A percentile compares a stretch with the other conserved stretches of the same genome.
These are phyloP conservation scores for Euwallacea fornicatus DNA, from an alignment of 1,140 invertebrate species.

Conservation along the genomic window DNA sequence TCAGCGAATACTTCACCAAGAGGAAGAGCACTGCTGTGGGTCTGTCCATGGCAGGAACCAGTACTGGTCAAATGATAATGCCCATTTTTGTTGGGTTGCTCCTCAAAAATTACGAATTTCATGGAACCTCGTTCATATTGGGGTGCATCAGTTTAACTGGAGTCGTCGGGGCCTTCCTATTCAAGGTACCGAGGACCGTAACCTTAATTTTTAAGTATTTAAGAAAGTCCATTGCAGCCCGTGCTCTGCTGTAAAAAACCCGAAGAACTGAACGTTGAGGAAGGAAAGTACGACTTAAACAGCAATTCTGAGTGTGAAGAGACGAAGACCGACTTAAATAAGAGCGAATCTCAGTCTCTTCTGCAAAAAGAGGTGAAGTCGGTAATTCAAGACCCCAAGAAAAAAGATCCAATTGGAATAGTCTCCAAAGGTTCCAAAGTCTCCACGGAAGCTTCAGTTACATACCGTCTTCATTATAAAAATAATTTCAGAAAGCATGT, in stretches of 20 bases:
- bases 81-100: slow-evolving; percentile 67
- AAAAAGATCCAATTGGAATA: slow-evolving; percentile 18
- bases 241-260: slow-evolving; percentile 41
- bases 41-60: slow-evolving; percentile 69
- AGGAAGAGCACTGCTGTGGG: slow-evolving; percentile 70
- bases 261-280: slow-evolving; percentile 6
- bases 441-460: not conserved
- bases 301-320: slow-evolving; percentile 20
- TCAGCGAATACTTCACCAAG: slow-evolving; percentile 71
- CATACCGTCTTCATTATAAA: not conserved
- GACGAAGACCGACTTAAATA: slow-evolving; percentile 9
- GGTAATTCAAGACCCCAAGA: slow-evolving; percentile 6
- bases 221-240: slow-evolving; percentile 28
- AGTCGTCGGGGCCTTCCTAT: slow-evolving; percentile 52
- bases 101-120: slow-evolving; percentile 59
- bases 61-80: slow-evolving; percentile 72
- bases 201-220: not conserved
- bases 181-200: slow-evolving; percentile 39
- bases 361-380: slow-evolving; percentile 6
- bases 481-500: slow-evolving; percentile 29
- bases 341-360: slow-evolving; percentile 24
- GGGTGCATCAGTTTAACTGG: slow-evolving; percentile 64
- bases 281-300: slow-evolving; percentile 37
- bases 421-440: slow-evolving; percentile 30
- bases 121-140: slow-evolving; percentile 62